Evolutionary conservation across 2,113 vertebrate genomes (phyloP), one percentile per base, ranked within the genome.

Genomic region (Ctenodactylus gundi): DNA sequence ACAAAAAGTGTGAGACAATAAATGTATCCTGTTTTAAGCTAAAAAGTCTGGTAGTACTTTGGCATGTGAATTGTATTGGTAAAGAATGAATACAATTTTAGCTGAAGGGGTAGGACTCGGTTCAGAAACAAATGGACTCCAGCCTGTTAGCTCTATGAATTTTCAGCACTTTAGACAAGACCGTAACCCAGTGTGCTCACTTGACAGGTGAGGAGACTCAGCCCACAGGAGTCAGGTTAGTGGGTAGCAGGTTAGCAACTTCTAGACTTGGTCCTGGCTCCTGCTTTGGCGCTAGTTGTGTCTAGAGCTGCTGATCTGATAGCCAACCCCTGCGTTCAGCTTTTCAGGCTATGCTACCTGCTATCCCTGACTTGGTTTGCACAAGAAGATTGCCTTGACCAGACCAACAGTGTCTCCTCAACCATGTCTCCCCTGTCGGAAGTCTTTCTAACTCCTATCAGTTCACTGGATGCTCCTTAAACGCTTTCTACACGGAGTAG

Each of bases 351-450:
- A 3, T 67, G 23, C 41, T 41, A 67, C 67, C 58, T 65, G 18
- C 51, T 31, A 1, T 29, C 67, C 77, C 29, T 83, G 49, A 23
- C 75, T 29, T 64, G 31, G 23, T 76, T 84, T 65, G 85, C 41
- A 70, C 46, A 84, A 92, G 55, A n/a, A 85, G 51, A 89, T 36
- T 53, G 62, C 31, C 25, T 83, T 41, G 81, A 72, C 86, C 1
- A 34, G 49, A 41, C n/a, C 53, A 34, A 10, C 1, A 2, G 31
- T 0, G 0, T 70, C 46, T n/a, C 90, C 46, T 53, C 76, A 27
- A 88, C 49, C 70, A 34, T 25, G 44, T 86, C 84, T 84, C 92
- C 57, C 58, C 67, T 60, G 81, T 6, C 83, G 31, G 90, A 87
- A 76, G 72, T 23, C 81, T 93, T 85, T 62, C 36, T 72, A 39